These are phyloP conservation scores for Parasteatoda tepidariorum DNA, from an alignment of 1,140 invertebrate genomes.

Conservation along the genomic window DNA sequence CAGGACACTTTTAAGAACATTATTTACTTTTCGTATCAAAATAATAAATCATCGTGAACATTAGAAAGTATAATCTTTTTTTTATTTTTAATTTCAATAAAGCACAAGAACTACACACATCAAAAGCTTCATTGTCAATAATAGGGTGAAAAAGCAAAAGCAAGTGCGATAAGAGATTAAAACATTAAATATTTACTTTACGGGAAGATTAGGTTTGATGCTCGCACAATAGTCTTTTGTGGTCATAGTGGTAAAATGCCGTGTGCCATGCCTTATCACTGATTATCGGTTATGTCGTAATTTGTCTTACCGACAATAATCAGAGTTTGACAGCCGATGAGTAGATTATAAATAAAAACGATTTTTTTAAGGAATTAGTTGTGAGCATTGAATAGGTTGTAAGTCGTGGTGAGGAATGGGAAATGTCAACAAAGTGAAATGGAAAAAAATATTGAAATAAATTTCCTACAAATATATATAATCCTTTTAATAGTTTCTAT, in stretches of 20 bases:
- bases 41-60: no score
- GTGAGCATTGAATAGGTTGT: no score
- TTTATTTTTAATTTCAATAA: neutral
- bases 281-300: conserved; percentile 41
- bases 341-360: conserved; percentile 21
- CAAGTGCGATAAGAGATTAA: conserved; percentile 43
- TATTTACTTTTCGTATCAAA: no score
- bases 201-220: conserved; percentile 42
- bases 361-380: neutral
- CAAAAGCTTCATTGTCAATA: conserved; percentile 48
- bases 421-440: no score
- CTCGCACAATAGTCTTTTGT: conserved; percentile 26
- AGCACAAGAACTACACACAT: neutral
- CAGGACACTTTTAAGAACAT: no score
- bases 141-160: neutral
- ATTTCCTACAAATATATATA: no score
- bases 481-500: no score
- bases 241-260: conserved; percentile 23
- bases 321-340: conserved; percentile 29
- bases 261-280: conserved; percentile 21
- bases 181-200: conserved; percentile 53
- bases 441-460: no score
- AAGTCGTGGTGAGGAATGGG: no score
- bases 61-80: no score
- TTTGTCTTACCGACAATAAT: conserved; percentile 46